Percentiles rank a stretch among this genome's conserved stretches.
Conservation (phyloP, 2,888 invertebrate species). For the Pseudanteris insignis region DNA sequence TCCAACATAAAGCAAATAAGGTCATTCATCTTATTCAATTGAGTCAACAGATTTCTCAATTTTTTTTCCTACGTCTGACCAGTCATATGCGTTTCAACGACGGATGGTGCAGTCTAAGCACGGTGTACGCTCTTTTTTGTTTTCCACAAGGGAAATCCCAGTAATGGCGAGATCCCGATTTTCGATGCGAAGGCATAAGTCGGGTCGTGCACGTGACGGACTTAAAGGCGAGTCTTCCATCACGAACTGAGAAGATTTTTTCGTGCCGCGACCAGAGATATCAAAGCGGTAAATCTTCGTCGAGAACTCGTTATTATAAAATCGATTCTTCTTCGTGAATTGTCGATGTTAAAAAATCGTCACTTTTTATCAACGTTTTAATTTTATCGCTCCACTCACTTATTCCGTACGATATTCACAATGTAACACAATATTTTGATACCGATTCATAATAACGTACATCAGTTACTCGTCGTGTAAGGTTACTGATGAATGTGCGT, state of each 20-base stretch:
- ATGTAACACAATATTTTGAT: constrained; percentile 7
- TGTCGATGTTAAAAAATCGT: constrained; percentile 17
- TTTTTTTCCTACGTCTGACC: too few relatives aligned
- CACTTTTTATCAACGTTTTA: constrained; percentile 27
- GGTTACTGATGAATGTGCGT: too few relatives aligned
- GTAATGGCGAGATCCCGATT: constrained; percentile 44
- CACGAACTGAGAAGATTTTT: constrained; percentile 23
- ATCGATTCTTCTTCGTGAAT: constrained; percentile 33
- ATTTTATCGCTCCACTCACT: constrained; percentile 23
- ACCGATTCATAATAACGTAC: too few relatives aligned
- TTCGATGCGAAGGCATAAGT: constrained; percentile 42
- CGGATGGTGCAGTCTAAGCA: constrained; percentile 30
- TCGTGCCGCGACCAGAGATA: constrained; percentile 27
- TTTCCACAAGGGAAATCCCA: constrained; percentile 44
- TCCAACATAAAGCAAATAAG: too few relatives aligned
- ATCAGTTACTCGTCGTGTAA: too few relatives aligned
- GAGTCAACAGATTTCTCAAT: too few relatives aligned
- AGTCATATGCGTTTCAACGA: constrained; percentile 19
- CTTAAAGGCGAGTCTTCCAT: constrained; percentile 41
- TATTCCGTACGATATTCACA: constrained; percentile 7
- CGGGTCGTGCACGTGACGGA: constrained; percentile 45
- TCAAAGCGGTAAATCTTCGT: constrained; percentile 44
- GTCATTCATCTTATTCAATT: too few relatives aligned
- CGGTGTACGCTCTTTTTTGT: constrained; percentile 43
- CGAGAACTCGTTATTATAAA: constrained; percentile 44